Evolutionary conservation across 2,797 vertebrate species (phyloP), one percentile per base, ranked within the genome.

Genomic region (Apogon talboti): DNA sequence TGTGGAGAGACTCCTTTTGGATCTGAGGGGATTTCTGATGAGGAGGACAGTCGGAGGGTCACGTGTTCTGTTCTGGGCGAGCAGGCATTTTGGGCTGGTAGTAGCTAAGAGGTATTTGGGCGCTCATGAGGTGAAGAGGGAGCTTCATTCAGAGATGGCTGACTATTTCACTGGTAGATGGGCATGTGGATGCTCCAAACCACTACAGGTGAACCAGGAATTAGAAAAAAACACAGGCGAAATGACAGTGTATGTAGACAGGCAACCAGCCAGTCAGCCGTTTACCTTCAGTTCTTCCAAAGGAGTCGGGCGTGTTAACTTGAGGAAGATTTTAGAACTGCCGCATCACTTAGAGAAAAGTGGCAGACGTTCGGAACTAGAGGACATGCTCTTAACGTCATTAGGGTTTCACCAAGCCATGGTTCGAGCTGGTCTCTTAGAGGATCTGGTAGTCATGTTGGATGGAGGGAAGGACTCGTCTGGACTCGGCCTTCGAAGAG

Each of bases 1-100:
- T 1, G 71, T 94, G 47, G 93, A 94, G 73, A 85, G 21, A 15
- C 86, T 95, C 28, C 76, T 94, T 10, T 47, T 91, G 30, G 94
- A 95, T 62, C 72, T 95, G 3, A 90, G 74, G 72, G 74, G 78
- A 28, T 94, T 92, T 80, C 78, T 95, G 6, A 38, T 84, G 7
- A 76, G 33, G 18, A 89, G 87, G 66, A 82, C 72, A 1, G 69
- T 88, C 19, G 71, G 62, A 1, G 88, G 90, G n/a, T 78, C 46
- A 0, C 45, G 19, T n/a, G 85, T 94, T 59, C 67, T 95, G 64
- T 83, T 72, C 67, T 95, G 94, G 94, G 78, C 83, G 44, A 93
- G 86, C 87, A 85, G 92, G 52, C 91, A 94, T 83, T 95, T 95
- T 50, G 70, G 75, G n/a, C 67, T 93, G 38, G 92, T 94, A 0